phyloP scores from a whole-genome alignment of 2,113 vertebrate genomes.

The Sinocyclocheilus rhinocerous region DNA sequence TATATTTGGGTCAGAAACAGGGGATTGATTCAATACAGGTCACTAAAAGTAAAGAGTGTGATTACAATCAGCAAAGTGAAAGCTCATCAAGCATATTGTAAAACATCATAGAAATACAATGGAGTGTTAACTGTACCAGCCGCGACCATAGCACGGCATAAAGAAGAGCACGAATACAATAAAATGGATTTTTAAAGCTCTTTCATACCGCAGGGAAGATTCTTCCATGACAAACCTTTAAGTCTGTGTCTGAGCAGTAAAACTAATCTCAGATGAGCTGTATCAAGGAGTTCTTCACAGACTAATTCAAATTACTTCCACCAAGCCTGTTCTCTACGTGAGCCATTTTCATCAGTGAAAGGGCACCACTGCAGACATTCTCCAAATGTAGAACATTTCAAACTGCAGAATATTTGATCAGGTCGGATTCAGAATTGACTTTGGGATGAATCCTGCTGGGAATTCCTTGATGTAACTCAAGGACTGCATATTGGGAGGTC shows the following conservation, averaged over 20 bases:
- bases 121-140: conserved; percentile 1
- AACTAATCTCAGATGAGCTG: conserved; percentile 26
- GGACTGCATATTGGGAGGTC: conserved; percentile 46
- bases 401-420: conserved; percentile 40
- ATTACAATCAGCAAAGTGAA: conserved; percentile 5
- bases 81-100: conserved; percentile 29
- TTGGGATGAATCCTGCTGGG: conserved; percentile 43
- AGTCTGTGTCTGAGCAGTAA: conserved; percentile 36
- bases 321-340: conserved; percentile 10
- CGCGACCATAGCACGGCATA: not conserved
- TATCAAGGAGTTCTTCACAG: conserved; percentile 18
- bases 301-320: conserved; percentile 35
- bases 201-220: conserved; percentile 26
- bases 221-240: conserved; percentile 27
- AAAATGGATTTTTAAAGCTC: conserved; percentile 32
- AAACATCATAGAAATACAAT: conserved; percentile 31
- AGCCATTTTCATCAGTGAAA: conserved; percentile 3
- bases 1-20: not conserved
- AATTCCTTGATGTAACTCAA: conserved; percentile 32
- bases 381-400: conserved; percentile 20
- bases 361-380: not conserved
- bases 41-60: not conserved
- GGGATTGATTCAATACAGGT: not conserved
- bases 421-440: conserved; percentile 35
- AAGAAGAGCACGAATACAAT: not conserved